These are phyloP conservation scores for Triops cancriformis DNA, from an alignment of 1,140 invertebrate genomes.

Conservation along the genomic window DNA sequence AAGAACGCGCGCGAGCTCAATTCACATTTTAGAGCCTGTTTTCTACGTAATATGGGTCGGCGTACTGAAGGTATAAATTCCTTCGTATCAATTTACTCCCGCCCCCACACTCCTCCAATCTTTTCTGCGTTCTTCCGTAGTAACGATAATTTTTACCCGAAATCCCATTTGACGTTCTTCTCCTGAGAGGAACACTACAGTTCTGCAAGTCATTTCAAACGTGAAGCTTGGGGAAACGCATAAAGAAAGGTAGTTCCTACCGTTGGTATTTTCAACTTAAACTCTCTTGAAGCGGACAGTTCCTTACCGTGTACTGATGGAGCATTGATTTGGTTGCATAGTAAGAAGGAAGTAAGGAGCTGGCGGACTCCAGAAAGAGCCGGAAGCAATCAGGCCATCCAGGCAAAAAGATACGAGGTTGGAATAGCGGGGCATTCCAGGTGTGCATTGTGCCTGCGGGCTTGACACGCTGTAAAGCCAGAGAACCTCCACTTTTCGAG, in stretches of 20 bases:
- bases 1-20: neutral
- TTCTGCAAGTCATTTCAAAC: neutral
- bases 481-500: neutral
- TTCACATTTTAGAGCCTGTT: neutral
- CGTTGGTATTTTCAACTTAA: no score
- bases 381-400: neutral
- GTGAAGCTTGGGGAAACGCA: no score
- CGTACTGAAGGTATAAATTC: neutral
- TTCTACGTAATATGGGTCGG: neutral
- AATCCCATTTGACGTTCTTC: neutral
- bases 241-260: no score
- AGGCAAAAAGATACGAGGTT: neutral
- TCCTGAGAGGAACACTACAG: neutral
- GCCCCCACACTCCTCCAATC: neutral
- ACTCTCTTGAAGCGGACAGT: no score
- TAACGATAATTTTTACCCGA: neutral
- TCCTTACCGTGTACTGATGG: neutral
- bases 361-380: neutral
- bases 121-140: neutral
- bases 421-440: neutral
- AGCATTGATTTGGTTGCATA: neutral
- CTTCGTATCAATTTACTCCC: neutral
- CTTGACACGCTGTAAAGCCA: neutral
- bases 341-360: neutral
- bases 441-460: conserved; percentile 1